Evolutionary conservation across 2,888 invertebrate genomes (phyloP), one percentile per base, ranked within the genome.

Genomic region (Drosophila limbata): DNA sequence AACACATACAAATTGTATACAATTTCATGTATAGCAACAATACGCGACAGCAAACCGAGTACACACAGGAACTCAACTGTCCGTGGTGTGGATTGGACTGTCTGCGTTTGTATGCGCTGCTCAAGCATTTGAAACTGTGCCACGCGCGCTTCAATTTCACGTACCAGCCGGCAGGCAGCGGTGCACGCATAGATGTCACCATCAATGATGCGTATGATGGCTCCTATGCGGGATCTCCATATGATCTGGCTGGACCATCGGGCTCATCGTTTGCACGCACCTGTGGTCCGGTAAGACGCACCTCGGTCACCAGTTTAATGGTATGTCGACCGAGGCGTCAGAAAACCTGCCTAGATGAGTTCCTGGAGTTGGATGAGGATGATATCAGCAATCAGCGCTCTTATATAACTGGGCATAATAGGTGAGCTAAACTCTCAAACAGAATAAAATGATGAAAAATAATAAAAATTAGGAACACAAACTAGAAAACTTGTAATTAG

Each of bases 1-100:
- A 94, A 79, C 94, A 95, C 25, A 94, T 96, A 78, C 96, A 97
- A 93, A 97, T 98, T 76, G 96, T 98, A 76, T 99, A 98, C 93
- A 98, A 98, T 93, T 99, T 99, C 93, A 94, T 98, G 81, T 98
- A 98, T 92, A 98, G 98, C 93, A 98, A 98, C 93, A 98, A 97
- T 91, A 97, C 97, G 45, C 94, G 98, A 48, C 98, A 98, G 91
- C 98, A 98, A 93, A 98, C 98, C 0, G 98, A 98, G 93, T 97
- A 98, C 10, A 96, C 97, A 73, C 97, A 97, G 89, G 98, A 98
- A 93, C 94, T 98, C 55, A 96, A 96, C 90, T 99, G 99, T 91
- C 98, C 99, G 1, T 99, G 98, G 98, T 99, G 99, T 92, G 96
- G 96, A 6, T 93, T 98, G 19, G 97, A 98, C 93, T 98, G 98